Conservation (phyloP, 2,113 vertebrate species). For the Hydrochoerus hydrochaeris region DNA sequence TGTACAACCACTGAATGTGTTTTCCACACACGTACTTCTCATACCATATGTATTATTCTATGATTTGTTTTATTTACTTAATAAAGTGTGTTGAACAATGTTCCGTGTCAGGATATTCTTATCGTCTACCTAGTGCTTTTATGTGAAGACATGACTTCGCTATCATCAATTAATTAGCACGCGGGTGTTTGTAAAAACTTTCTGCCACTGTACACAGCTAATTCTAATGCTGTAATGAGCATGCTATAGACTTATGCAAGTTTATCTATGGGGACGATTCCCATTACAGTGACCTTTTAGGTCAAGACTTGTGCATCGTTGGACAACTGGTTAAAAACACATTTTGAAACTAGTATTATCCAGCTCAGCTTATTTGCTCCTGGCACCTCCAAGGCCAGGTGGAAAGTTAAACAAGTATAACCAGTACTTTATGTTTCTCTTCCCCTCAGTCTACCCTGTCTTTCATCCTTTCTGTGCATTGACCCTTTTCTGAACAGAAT, state of each 20-base stretch:
- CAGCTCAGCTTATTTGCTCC: neutral
- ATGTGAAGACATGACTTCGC: neutral
- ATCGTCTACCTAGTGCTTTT: neutral
- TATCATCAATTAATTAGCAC: neutral
- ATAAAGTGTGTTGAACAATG: neutral
- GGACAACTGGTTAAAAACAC: neutral
- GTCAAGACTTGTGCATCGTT: neutral
- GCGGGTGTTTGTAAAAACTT: neutral
- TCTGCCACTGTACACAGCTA: neutral
- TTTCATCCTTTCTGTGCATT: neutral
- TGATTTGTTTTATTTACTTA: neutral
- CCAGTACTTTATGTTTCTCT: neutral
- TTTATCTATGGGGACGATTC: neutral
- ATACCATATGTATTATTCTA: neutral
- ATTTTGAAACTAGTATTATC: neutral
- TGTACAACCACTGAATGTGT: neutral
- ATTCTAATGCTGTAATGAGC: neutral
- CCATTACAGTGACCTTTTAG: slow-evolving; percentile 10
- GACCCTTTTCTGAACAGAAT: neutral
- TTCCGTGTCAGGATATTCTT: neutral
- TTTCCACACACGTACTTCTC: neutral
- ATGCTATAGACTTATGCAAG: neutral
- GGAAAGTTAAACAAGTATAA: too few species aligned
- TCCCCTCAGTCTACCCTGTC: neutral
- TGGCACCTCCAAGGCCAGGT: too few species aligned